phyloP scores from a whole-genome alignment of 2,797 vertebrate genomes.

The Smutsia gigantea region DNA sequence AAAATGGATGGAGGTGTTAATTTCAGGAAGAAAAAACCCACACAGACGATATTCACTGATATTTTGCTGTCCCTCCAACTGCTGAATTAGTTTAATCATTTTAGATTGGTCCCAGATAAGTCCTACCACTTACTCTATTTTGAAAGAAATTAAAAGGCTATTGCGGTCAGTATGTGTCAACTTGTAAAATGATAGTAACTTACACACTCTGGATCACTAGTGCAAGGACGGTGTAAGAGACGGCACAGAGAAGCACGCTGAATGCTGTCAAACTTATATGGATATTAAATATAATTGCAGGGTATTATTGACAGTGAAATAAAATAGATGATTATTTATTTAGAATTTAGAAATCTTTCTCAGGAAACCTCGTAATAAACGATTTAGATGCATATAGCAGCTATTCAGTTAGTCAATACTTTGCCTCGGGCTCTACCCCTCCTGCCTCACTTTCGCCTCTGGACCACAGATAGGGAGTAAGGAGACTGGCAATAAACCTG shows the following conservation, averaged over 20 bases:
- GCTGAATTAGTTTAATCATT: conserved; percentile 22
- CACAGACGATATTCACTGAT: neutral
- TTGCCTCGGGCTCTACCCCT: neutral
- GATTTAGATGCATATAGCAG: neutral
- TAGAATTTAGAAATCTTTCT: neutral
- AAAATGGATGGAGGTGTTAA: neutral
- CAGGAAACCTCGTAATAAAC: neutral
- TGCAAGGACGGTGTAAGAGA: neutral
- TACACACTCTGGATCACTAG: neutral
- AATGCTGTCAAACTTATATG: neutral
- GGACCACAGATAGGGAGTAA: neutral
- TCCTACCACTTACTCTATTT: neutral
- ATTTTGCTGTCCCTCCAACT: neutral
- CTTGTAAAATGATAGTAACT: neutral
- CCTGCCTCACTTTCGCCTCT: rapidly evolving
- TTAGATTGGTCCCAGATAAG: neutral
- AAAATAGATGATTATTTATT: neutral
- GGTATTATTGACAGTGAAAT: neutral
- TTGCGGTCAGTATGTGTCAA: neutral
- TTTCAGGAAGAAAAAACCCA: neutral
- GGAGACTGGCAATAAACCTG: neutral
- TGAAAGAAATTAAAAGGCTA: conserved; percentile 5
- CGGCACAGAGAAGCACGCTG: neutral
- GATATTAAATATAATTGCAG: neutral
- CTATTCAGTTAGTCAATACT: neutral